Evolutionary conservation across 2,113 vertebrate genomes (phyloP).

Genomic region (Lepisosteus osseus): DNA sequence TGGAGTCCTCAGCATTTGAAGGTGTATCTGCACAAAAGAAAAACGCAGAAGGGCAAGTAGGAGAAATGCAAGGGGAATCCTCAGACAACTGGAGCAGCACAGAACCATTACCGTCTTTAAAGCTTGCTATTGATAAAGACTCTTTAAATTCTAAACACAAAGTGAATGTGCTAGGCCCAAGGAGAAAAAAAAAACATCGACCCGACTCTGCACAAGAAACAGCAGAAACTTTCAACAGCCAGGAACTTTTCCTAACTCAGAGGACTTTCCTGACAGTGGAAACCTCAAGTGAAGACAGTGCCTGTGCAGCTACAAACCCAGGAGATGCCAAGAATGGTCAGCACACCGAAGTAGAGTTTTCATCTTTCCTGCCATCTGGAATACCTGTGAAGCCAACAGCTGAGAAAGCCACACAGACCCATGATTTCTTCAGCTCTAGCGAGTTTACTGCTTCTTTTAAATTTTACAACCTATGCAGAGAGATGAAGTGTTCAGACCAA

Average conservation of each 20-base stretch:
- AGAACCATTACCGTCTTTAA: background rate
- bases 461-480: constrained; percentile 34
- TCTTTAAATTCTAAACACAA: background rate
- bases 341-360: background rate
- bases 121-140: background rate
- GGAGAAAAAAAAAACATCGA: background rate
- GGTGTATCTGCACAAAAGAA: background rate
- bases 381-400: background rate
- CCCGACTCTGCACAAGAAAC: constrained; percentile 35
- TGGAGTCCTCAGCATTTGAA: background rate
- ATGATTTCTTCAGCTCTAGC: constrained; percentile 59
- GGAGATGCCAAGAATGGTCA: background rate
- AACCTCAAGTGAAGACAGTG: constrained; percentile 26
- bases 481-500: background rate
- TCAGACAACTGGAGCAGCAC: background rate
- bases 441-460: constrained; percentile 39
- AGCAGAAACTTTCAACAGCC: constrained; percentile 57
- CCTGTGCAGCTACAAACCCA: background rate
- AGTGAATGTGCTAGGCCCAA: background rate
- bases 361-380: background rate
- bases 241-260: constrained; percentile 74
- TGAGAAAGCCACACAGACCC: constrained; percentile 59
- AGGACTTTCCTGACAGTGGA: constrained; percentile 50
- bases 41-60: background rate
- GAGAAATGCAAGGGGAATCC: background rate